Percentiles rank a stretch among this genome's conserved stretches.
phyloP scores from a whole-genome alignment of 2,113 vertebrate species.

The Galbula dea region DNA sequence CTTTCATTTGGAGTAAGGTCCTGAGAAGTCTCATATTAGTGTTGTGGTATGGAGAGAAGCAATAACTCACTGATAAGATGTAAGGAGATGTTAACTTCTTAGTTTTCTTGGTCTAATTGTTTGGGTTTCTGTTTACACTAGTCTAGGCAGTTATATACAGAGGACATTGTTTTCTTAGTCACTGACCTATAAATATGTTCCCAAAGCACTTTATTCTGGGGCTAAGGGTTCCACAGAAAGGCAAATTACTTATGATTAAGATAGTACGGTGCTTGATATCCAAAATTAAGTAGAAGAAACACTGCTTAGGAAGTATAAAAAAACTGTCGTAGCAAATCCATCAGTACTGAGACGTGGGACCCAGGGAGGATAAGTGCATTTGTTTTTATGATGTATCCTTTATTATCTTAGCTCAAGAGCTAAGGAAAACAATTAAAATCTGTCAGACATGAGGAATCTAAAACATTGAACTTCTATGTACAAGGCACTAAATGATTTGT shows the following conservation, averaged over 20 bases:
- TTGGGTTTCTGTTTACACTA: neutral
- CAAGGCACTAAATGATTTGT: neutral
- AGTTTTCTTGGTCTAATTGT: rapidly evolving
- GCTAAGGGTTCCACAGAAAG: neutral
- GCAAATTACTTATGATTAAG: neutral
- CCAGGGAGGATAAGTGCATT: neutral
- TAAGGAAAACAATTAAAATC: neutral
- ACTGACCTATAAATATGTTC: neutral
- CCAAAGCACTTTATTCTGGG: neutral
- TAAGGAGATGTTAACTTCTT: no score
- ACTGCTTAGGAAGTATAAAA: neutral
- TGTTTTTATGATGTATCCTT: neutral
- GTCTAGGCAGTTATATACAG: neutral
- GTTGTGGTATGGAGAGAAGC: neutral
- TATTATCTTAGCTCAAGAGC: neutral
- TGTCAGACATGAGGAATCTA: neutral
- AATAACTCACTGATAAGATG: neutral
- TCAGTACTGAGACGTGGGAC: neutral
- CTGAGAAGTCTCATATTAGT: neutral
- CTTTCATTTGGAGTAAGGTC: neutral
- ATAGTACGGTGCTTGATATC: neutral
- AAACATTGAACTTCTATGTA: neutral
- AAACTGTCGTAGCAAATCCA: neutral
- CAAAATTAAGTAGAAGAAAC: neutral
- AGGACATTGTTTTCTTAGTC: neutral